A percentile compares a stretch with the other conserved stretches of the same genome.
These are phyloP conservation scores for Isichthys henryi DNA, from an alignment of 2,113 vertebrate species.

Conservation along the genomic window DNA sequence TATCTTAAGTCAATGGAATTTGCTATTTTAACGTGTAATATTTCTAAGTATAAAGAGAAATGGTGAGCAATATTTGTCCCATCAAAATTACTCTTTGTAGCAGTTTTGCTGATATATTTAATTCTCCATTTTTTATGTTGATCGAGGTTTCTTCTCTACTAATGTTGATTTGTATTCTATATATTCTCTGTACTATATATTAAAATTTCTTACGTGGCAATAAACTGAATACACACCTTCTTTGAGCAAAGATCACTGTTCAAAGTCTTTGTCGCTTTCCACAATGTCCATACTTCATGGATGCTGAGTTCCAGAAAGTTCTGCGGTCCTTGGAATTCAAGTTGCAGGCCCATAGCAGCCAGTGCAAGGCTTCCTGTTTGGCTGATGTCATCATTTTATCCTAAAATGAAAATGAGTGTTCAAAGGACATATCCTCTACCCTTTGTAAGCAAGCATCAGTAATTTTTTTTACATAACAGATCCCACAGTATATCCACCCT, in stretches of 20 bases:
- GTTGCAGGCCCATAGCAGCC: slow-evolving; percentile 10
- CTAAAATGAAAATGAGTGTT: background rate
- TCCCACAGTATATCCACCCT: background rate
- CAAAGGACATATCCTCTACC: background rate
- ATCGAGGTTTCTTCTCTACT: slow-evolving; percentile 59
- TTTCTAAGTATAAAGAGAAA: slow-evolving; percentile 52
- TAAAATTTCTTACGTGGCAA: slow-evolving; percentile 97
- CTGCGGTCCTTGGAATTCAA: slow-evolving; percentile 42
- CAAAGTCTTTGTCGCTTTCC: slow-evolving; percentile 1
- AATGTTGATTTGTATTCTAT: slow-evolving; percentile 89
- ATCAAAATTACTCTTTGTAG: slow-evolving; percentile 74
- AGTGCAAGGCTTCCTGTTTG: background rate
- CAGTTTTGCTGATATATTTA: slow-evolving; percentile 80
- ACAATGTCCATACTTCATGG: background rate
- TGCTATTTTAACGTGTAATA: slow-evolving; percentile 72
- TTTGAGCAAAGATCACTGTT: slow-evolving; percentile 36
- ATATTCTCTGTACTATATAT: slow-evolving; percentile 95
- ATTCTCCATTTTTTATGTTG: slow-evolving; percentile 58
- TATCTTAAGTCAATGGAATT: slow-evolving; percentile 54
- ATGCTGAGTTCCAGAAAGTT: slow-evolving; percentile 20
- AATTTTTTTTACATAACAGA: background rate
- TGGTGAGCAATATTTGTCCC: slow-evolving; percentile 70
- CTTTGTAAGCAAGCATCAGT: background rate
- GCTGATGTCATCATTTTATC: background rate
- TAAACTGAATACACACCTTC: slow-evolving; percentile 73